Base-by-base conservation (phyloP, 2,888 invertebrate genomes). In the Drosophila lacicola region DNA sequence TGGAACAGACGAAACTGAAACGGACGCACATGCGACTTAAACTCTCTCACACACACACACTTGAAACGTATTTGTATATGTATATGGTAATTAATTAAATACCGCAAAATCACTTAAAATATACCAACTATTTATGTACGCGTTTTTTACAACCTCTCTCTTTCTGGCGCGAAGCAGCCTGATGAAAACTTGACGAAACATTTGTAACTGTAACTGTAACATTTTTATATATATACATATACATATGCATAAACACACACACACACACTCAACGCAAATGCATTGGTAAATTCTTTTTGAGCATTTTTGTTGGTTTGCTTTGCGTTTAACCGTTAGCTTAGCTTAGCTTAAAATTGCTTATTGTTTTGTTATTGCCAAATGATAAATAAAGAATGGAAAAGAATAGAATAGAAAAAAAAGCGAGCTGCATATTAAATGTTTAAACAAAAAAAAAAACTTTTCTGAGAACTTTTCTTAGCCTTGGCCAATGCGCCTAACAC, bases 331-430 rank as follows among this genome's bases (percentile, higher is more conserved):
- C 55, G 67, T 77, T 75, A 75, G 63, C n/a, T 75, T 71, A 75
- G 74, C 76, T 63, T 75, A 79, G 77, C 80, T 79, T 79, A 36
- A 58, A 68, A 46, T 68, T 64, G 81, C 71, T 77, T 77, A 77
- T 47, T 50, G 62, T 75, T 78, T 65, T 80, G 70, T 78, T 78
- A 78, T 78, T 68, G 74, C 62, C 58, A 73, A 73, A 65, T 50
- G 45, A 3, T 9, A 50, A 25, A 25, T 44, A 34, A 44, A 6
- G 2, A 41, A 55, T 21, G 44, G n/a, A n/a, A n/a, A n/a, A n/a
- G n/a, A 17, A 17, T 10, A 17, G 14, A 25, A 34, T 19, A 33
- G 44, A 21, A 37, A 33, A 17, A 17, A 17, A 17, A 17, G 1
- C 29, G 37, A 44, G 36, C 9, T 39, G 63, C 25, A 57, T 57